Conservation (phyloP, 2,888 invertebrate species). For the Dendrolimus houi region DNA sequence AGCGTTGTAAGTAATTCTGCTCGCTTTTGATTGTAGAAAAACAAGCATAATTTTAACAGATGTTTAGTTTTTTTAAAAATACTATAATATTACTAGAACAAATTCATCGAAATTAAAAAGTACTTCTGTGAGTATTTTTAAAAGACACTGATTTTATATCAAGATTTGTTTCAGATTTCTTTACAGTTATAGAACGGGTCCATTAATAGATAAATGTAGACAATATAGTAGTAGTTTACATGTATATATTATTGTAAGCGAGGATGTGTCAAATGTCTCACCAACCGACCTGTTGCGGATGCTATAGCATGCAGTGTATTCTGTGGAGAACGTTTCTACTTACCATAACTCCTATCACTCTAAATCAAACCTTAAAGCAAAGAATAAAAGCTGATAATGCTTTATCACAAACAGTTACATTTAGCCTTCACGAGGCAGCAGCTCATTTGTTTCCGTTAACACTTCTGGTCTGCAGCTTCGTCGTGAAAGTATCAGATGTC, state of each 20-base stretch:
- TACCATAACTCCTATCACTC: slow-evolving; percentile 28
- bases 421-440: slow-evolving; percentile 53
- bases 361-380: slow-evolving; percentile 28
- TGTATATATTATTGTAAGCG: slow-evolving; percentile 39
- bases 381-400: slow-evolving; percentile 21
- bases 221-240: too few relatives aligned
- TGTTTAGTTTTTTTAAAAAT: too few relatives aligned
- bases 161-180: too few relatives aligned
- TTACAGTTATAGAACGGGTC: too few relatives aligned
- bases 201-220: too few relatives aligned
- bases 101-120: too few relatives aligned
- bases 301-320: slow-evolving; percentile 61
- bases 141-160: too few relatives aligned
- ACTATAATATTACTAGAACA: too few relatives aligned
- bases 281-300: slow-evolving; percentile 52
- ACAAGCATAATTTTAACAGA: too few relatives aligned
- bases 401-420: slow-evolving; percentile 14
- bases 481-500: slow-evolving; percentile 59
- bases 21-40: too few relatives aligned
- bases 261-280: slow-evolving; percentile 69
- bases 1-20: too few relatives aligned
- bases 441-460: slow-evolving; percentile 70
- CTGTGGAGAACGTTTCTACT: slow-evolving; percentile 60
- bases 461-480: slow-evolving; percentile 53
- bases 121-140: too few relatives aligned